Base-by-base conservation (phyloP, 2,888 invertebrate species). In the Phoronis australis region DNA sequence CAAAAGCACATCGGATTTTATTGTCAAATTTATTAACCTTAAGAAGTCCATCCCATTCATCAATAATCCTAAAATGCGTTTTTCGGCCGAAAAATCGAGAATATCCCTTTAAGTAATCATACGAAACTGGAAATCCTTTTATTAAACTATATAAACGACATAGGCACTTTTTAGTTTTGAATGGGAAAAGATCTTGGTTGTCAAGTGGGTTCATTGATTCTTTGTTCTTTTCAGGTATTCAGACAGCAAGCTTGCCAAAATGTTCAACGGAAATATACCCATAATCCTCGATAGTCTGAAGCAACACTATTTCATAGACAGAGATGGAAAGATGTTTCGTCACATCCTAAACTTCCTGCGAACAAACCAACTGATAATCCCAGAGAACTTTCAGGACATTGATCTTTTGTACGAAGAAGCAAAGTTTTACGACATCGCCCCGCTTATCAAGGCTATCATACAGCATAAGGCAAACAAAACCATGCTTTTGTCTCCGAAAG, bases 281-380 rank as follows among this genome's bases (percentile, higher is more conserved):
- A 94, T 96, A 61, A 93, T 96, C 18, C 80, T 96, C 76, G 96
- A 96, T 76, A 91, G 90, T 3, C 79, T 96, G 61, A 96, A 96
- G 78, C 96, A 96, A 74, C 95, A 99, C 76, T 97, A 97, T 79
- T 99, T 97, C 81, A 94, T 99, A 67, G 97, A 99, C 80, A 84
- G 97, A 43, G 97, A 99, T 75, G 96, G 97, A 2, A 90, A 88
- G 60, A 91, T 95, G 88, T 99, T 99, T 80, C 85, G 96, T 22
- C 94, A 97, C 77, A 91, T 99, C 69, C 83, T 99, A 56, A 96
- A 96, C 81, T 99, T 90, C 78, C 85, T 99, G 83, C 84, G 97
- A 67, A 90, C 93, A 76, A 88, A 90, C 52, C 85, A 87, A 65
- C 83, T 95, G 47, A 80, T 91, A 55, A 84, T 96, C 64, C 91